Evolutionary conservation across 2,797 vertebrate species (phyloP).

Genomic region (Clarias pachynema): DNA sequence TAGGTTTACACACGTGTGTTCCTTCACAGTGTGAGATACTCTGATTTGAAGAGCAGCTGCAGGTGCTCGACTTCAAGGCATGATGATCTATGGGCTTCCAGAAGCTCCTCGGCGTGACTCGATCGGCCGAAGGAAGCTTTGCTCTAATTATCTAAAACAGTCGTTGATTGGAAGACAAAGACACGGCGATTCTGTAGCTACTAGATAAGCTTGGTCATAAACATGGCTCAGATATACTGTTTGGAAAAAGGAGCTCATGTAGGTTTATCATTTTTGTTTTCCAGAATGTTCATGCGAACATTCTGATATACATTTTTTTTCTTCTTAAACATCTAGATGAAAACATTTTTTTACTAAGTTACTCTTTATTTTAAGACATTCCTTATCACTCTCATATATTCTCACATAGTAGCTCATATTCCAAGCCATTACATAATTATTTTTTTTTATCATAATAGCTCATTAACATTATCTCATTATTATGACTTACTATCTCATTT

Average conservation of each 20-base stretch:
- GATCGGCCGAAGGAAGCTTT: neutral
- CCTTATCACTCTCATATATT: neutral
- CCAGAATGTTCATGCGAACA: no score
- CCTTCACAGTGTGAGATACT: neutral
- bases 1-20: slow-evolving; percentile 2
- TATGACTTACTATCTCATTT: neutral
- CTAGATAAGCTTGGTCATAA: neutral
- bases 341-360: no score
- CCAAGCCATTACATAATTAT: neutral
- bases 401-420: neutral
- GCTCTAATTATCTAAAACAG: neutral
- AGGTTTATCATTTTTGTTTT: neutral
- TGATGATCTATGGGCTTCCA: neutral
- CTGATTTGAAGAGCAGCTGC: neutral
- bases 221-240: neutral
- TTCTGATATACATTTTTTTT: neutral
- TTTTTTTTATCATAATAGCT: neutral
- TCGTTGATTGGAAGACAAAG: neutral
- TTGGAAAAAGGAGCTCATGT: neutral
- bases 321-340: no score
- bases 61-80: slow-evolving; percentile 3
- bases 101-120: neutral
- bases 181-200: neutral
- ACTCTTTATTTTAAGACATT: no score
- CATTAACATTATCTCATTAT: neutral